Percentiles rank a stretch among this genome's conserved stretches.
Conservation (phyloP, 2,888 invertebrate genomes). For the Morinoia aosen region DNA sequence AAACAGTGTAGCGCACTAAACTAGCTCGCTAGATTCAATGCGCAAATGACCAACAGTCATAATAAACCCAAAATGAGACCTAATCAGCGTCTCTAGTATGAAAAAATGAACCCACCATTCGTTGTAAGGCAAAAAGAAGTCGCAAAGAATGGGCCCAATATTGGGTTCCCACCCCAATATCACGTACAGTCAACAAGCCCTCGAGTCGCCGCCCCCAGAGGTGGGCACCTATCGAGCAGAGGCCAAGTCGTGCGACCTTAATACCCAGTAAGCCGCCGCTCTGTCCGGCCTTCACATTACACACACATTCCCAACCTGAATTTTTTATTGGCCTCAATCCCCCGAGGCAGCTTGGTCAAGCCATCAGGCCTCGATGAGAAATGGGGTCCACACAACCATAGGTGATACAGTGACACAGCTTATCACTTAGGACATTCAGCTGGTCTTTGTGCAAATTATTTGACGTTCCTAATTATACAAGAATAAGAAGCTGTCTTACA, state of each 20-base stretch:
- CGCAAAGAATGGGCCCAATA: background rate
- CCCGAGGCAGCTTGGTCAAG: background rate
- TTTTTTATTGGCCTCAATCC: background rate
- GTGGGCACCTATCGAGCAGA: background rate
- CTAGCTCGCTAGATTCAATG: background rate
- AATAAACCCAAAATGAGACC: background rate
- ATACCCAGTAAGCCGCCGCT: slow-evolving; percentile 1
- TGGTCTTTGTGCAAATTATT: background rate
- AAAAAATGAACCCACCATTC: background rate
- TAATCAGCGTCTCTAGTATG: background rate
- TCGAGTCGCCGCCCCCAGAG: background rate
- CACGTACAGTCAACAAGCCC: background rate
- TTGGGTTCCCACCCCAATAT: background rate
- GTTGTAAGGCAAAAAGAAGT: background rate
- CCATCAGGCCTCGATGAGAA: background rate
- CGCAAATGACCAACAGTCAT: background rate
- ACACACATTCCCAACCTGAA: slow-evolving; percentile 1
- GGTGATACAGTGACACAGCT: background rate
- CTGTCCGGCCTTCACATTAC: background rate
- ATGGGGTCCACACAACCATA: background rate
- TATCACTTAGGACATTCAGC: background rate
- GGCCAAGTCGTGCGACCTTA: slow-evolving; percentile 17
- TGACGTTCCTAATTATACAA: background rate
- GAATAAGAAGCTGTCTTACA: background rate
- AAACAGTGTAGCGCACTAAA: background rate